phyloP scores from a whole-genome alignment of 2,888 invertebrate genomes.

The Cephus pygmeus region DNA sequence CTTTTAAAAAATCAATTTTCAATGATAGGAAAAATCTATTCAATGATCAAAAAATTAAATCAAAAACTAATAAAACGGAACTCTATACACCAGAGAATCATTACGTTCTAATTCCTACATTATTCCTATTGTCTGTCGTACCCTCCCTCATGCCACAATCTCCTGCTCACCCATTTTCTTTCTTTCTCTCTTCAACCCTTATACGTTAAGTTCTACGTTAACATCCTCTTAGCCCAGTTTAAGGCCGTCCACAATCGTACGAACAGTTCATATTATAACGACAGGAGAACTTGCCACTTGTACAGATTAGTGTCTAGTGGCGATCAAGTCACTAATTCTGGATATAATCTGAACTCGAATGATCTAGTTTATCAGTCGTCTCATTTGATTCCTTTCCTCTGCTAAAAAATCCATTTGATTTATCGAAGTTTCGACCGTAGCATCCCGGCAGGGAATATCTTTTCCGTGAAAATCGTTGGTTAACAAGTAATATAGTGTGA shows the following conservation, averaged over 20 bases:
- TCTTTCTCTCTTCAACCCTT: not conserved
- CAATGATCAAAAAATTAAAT: not conserved
- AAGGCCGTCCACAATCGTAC: constrained; percentile 36
- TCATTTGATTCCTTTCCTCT: not conserved
- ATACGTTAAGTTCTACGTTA: not conserved
- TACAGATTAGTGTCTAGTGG: constrained; percentile 59
- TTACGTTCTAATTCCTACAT: not conserved
- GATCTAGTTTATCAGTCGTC: not conserved
- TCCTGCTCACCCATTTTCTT: constrained; percentile 4
- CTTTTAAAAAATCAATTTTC: too few species aligned
- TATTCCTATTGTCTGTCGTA: not conserved
- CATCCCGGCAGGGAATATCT: too few species aligned
- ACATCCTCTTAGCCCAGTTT: constrained; percentile 48
- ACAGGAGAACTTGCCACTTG: constrained; percentile 32
- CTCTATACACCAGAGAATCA: not conserved
- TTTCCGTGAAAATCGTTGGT: too few species aligned
- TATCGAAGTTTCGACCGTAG: too few species aligned
- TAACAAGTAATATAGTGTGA: too few species aligned
- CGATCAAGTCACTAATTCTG: constrained; percentile 37
- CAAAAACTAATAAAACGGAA: not conserved
- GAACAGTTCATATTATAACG: constrained; percentile 47
- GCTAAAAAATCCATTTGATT: too few species aligned
- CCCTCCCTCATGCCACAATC: not conserved
- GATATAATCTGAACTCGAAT: not conserved
- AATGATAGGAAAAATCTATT: not conserved